These are phyloP conservation scores for Camponotus fellah DNA, from an alignment of 2,888 invertebrate genomes.

Conservation along the genomic window DNA sequence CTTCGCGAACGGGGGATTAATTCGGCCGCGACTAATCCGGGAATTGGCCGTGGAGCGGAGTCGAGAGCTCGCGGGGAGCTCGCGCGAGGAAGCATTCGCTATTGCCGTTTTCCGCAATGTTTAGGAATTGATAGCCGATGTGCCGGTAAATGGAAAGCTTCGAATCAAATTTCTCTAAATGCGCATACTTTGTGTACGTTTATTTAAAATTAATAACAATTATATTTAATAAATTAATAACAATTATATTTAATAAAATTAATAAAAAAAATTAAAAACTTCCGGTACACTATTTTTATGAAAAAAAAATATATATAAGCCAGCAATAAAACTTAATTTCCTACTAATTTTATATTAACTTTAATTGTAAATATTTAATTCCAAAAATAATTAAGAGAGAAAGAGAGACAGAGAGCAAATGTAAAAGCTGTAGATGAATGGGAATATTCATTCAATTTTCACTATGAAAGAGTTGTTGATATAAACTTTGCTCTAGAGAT, in stretches of 20 bases:
- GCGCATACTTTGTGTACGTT: neutral
- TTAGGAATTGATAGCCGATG: neutral
- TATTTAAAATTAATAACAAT: neutral
- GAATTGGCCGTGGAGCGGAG: constrained; percentile 72
- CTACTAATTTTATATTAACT: constrained; percentile 1
- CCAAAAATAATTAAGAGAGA: neutral
- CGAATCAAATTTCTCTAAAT: neutral
- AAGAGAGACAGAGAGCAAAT: neutral
- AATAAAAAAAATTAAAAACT: neutral
- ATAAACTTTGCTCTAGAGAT: constrained; percentile 28
- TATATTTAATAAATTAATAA: too few relatives aligned
- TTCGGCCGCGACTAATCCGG: constrained; percentile 79
- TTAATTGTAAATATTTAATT: constrained; percentile 8
- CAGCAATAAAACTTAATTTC: constrained; percentile 4
- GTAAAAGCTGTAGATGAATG: neutral
- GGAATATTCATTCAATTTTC: constrained; percentile 18
- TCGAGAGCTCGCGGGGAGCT: constrained; percentile 28
- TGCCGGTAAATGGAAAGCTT: neutral
- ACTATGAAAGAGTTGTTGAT: constrained; percentile 28
- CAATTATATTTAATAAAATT: too few relatives aligned
- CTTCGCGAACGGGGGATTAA: constrained; percentile 77
- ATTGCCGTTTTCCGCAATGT: neutral
- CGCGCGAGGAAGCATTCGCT: constrained; percentile 38
- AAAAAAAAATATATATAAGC: neutral
- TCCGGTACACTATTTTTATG: too few relatives aligned